Base-by-base conservation (phyloP, 2,113 vertebrate genomes). In the Montifringilla adamsi region DNA sequence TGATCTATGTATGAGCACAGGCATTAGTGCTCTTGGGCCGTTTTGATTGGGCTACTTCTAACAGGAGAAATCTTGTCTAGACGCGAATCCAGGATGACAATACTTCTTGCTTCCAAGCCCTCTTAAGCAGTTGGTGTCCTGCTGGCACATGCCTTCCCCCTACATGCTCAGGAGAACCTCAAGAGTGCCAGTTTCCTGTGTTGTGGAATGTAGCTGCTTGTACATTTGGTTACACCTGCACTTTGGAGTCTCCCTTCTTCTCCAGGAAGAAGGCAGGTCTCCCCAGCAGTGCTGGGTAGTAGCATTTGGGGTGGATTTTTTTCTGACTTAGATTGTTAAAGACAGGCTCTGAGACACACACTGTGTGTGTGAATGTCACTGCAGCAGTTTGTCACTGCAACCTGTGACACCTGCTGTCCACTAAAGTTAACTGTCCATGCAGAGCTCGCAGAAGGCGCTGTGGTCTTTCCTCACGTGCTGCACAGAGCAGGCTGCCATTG, bases 351-450 rank as follows among this genome's bases (percentile, higher is more conserved):
- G 59, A 68, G 90, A 73, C 62, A 49, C 66, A 74, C 10, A 4
- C 30, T 19, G 27, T 73, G 26, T 60, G 16, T 87, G 15, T 80
- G 85, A 92, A 84, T 92, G 92, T 93, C 92, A 88, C 58, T 93
- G 90, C 92, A 94, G 90, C 90, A 91, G 69, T 93, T 93, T 84
- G 87, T 92, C 73, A 37, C 33, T 94, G 91, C 72, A 70, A 81
- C 68, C 84, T 59, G 52, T 60, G 90, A 82, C 0, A 10, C 69
- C 50, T 96, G 85, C 49, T 41, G 46, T 93, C 85, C 72, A 52
- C 88, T 90, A 77, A 70, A 95, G 90, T 69, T 84, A 94, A 66
- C 85, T 58, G 63, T 62, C 58, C 80, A 0, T 35, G 82, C 75
- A 62, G 82, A 87, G 85, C 50, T 88, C 18, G 3, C 90, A 74